Evolutionary conservation across 2,797 vertebrate genomes (phyloP).

Genomic region (Notolepis coatsorum): DNA sequence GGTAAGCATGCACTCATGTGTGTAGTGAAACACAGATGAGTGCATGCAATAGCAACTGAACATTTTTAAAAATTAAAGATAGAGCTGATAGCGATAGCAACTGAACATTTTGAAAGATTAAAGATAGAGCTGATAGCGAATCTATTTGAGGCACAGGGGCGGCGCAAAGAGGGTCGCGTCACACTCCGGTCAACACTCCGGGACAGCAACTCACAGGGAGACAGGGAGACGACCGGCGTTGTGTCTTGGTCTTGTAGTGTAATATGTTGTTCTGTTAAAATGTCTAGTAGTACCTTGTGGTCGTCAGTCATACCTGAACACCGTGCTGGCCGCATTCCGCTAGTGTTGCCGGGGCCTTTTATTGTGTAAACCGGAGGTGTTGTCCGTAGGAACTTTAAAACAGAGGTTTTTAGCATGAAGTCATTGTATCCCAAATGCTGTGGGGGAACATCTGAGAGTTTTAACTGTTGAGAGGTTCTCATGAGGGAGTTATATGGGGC

Average conservation of each 20-base stretch:
- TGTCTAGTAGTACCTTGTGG: background rate
- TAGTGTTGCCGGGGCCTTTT: conserved; percentile 28
- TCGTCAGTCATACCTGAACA: background rate
- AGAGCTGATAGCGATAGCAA: too few relatives aligned
- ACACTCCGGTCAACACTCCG: too few relatives aligned
- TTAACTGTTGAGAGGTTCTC: conserved; percentile 46
- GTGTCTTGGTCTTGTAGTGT: conserved; percentile 1
- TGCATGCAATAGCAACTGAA: too few relatives aligned
- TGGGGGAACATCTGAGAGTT: conserved; percentile 38
- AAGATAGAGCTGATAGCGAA: too few relatives aligned
- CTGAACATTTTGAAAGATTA: too few relatives aligned
- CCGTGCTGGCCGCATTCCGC: conserved; percentile 15
- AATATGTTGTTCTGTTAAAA: conserved; percentile 9
- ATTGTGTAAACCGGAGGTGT: conserved; percentile 20
- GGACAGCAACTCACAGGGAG: too few relatives aligned
- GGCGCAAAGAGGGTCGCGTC: too few relatives aligned
- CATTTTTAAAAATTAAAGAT: too few relatives aligned
- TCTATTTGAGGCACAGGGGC: too few relatives aligned
- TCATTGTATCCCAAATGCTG: conserved; percentile 40
- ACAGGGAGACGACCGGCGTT: too few relatives aligned
- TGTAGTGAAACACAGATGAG: too few relatives aligned
- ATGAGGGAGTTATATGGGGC: conserved; percentile 41
- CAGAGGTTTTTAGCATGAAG: conserved; percentile 42
- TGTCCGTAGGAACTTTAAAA: conserved; percentile 27
- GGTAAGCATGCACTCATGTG: too few relatives aligned